Evolutionary conservation across 2,113 vertebrate genomes (phyloP), one percentile per base, ranked within the genome.

Genomic region (Ciconia boyciana): DNA sequence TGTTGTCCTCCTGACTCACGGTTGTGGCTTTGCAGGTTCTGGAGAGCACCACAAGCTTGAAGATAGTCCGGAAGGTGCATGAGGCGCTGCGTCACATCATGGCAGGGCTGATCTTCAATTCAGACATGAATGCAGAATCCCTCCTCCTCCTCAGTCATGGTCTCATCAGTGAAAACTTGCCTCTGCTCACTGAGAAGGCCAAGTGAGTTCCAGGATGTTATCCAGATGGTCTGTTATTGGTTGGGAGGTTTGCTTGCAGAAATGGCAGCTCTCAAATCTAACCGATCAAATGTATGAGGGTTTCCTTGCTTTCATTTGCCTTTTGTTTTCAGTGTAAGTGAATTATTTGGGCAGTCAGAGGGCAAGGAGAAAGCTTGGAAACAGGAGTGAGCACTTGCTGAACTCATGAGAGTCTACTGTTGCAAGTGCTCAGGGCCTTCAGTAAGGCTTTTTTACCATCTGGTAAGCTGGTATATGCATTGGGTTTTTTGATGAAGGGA

Each of bases 141-240:
- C 95, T 99, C 13, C 98, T 99, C 10, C 97, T 99, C 89, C 98
- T 99, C 87, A 98, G 99, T 95, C 99, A 99, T 4, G 98, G 99
- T 34, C 98, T 99, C 90, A 96, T 99, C 97, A 99, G 98, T 96
- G 98, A 99, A 97, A 99, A 99, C 76, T 98, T 99, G 49, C 99
- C 99, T 5, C 98, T 99, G 64, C 97, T 99, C 81, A 99, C 99
- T 65, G 98, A 98, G 84, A 99, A 99, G 94, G 98, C 99, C 96
- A 99, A 98, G 99, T 99, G 98, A 98, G 98, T 98, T 91, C 49
- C 46, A 41, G 32, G 46, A 36, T 78, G 48, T 94, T 62, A 41
- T 25, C 28, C 9, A 29, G 25, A 21, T 65, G 10, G 13, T 81
- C 43, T 93, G 44, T 51, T 91, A 34, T 1, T 6, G 0, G 6